These are phyloP conservation scores for Sericinus montela DNA, from an alignment of 2,888 invertebrate genomes.

Conservation along the genomic window DNA sequence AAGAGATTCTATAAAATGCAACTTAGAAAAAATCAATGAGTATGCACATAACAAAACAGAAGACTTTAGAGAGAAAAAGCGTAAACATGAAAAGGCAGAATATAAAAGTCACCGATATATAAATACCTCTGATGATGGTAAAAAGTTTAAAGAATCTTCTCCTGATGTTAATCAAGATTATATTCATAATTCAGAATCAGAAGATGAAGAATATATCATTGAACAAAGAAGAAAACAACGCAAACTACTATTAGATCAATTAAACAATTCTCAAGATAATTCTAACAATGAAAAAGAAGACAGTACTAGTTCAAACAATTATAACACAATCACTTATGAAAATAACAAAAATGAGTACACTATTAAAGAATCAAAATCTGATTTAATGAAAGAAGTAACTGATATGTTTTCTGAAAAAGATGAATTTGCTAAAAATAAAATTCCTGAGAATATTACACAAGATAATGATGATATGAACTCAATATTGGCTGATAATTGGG, in stretches of 20 bases:
- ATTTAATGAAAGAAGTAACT: conserved; percentile 73
- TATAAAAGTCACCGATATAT: conserved; percentile 4
- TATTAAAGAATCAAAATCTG: conserved; percentile 52
- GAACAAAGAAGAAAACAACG: conserved; percentile 91
- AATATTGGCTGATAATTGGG: conserved; percentile 98
- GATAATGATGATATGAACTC: conserved; percentile 82
- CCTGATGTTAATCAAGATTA: conserved; percentile 80
- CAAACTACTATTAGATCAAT: conserved; percentile 87
- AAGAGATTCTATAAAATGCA: conserved; percentile 52
- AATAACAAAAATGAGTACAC: conserved; percentile 29
- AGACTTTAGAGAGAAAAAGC: conserved; percentile 26
- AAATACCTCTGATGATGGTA: background rate
- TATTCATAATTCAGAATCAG: conserved; percentile 79
- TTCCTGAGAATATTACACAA: conserved; percentile 37
- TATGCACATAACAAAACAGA: conserved; percentile 30
- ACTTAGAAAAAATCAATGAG: conserved; percentile 49
- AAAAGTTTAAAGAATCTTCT: conserved; percentile 32
- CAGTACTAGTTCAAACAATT: conserved; percentile 20
- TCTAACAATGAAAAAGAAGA: conserved; percentile 23
- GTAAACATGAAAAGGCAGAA: conserved; percentile 32
- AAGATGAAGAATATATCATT: conserved; percentile 95
- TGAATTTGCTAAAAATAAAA: conserved; percentile 85
- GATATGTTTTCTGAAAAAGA: conserved; percentile 96
- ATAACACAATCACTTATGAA: conserved; percentile 22
- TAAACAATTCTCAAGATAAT: conserved; percentile 31